Percentiles rank a stretch among this genome's conserved stretches.
These are phyloP conservation scores for Catamblyrhynchus diadema DNA, from an alignment of 2,797 vertebrate species.

Conservation along the genomic window DNA sequence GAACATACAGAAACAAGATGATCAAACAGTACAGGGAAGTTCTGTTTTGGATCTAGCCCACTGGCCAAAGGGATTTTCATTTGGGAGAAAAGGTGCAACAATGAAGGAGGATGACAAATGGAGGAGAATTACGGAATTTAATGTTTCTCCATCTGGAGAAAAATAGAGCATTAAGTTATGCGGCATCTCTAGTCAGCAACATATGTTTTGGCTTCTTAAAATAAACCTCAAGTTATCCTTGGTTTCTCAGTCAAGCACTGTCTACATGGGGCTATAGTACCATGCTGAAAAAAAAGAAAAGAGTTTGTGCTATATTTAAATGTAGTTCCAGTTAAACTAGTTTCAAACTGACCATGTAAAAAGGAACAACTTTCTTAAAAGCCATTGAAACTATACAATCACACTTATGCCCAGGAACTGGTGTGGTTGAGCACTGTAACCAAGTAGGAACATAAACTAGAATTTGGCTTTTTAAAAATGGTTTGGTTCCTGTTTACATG, in stretches of 20 bases:
- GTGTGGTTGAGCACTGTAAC: not conserved
- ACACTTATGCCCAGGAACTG: not conserved
- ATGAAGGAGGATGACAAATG: conserved; percentile 14
- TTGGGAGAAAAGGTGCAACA: conserved; percentile 47
- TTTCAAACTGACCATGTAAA: conserved; percentile 31
- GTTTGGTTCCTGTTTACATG: not conserved
- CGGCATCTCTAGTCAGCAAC: conserved; percentile 60
- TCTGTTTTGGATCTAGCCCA: conserved; percentile 25
- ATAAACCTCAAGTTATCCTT: conserved; percentile 70
- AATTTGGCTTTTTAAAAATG: not conserved
- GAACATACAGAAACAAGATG: not conserved
- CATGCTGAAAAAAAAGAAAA: conserved; percentile 12
- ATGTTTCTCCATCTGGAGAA: conserved; percentile 40
- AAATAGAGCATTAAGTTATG: conserved; percentile 36
- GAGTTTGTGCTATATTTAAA: conserved; percentile 50
- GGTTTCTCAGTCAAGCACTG: conserved; percentile 71
- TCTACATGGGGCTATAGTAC: conserved; percentile 43
- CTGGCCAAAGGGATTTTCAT: not conserved
- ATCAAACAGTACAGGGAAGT: not conserved
- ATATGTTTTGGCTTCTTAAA: conserved; percentile 71
- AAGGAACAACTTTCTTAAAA: conserved; percentile 31
- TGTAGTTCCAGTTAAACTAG: conserved; percentile 22
- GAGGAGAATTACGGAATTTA: conserved; percentile 32
- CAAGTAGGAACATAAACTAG: not conserved
- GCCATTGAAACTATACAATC: not conserved